phyloP scores from a whole-genome alignment of 2,113 vertebrate species.

The Ploceus nigricollis region DNA sequence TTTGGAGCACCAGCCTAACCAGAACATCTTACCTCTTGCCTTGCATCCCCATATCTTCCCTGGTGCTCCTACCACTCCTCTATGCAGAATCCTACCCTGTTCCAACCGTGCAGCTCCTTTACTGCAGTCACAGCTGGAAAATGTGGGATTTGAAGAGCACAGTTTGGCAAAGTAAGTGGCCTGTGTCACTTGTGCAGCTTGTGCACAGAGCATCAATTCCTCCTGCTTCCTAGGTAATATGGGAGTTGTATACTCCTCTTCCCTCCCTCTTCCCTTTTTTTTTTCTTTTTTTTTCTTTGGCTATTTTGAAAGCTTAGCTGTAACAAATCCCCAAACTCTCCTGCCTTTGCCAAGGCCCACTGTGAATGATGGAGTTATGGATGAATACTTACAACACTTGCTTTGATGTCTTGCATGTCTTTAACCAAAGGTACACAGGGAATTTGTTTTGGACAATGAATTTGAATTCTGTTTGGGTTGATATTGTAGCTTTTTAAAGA shows the following conservation, averaged over 20 bases:
- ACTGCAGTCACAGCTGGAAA: background rate
- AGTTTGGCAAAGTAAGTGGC: background rate
- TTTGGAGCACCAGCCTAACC: background rate
- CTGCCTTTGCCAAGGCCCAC: constrained; percentile 1
- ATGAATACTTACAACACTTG: background rate
- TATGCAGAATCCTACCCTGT: background rate
- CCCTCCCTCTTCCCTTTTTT: background rate
- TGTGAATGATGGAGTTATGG: background rate
- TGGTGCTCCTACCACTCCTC: background rate
- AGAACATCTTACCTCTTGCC: background rate
- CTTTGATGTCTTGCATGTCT: constrained; percentile 24
- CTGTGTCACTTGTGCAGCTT: background rate
- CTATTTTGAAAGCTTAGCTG: background rate
- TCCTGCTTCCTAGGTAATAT: background rate
- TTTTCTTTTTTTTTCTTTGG: background rate
- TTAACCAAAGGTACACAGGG: background rate
- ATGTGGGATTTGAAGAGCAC: background rate
- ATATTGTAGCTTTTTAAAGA: background rate
- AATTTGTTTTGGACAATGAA: background rate
- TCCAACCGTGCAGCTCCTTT: background rate
- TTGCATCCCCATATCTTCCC: background rate
- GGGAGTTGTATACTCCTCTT: background rate
- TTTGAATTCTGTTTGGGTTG: background rate
- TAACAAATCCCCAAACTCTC: background rate
- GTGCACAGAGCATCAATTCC: background rate